Evolutionary conservation across 2,888 invertebrate species (phyloP).

Genomic region (Argyresthia goedartella): DNA sequence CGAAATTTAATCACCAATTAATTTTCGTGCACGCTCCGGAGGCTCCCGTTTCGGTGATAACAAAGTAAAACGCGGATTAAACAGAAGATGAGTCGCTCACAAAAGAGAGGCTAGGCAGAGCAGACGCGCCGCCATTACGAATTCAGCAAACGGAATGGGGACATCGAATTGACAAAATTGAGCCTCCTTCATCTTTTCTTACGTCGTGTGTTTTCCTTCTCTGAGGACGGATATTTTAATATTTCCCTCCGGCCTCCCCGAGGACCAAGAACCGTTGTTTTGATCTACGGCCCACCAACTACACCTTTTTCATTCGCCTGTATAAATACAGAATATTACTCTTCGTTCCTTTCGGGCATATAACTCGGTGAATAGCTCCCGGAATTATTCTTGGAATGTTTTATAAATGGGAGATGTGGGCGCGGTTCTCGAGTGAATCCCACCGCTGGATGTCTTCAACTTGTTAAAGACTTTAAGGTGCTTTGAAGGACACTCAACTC

Average conservation of each 20-base stretch:
- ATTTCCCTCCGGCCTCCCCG: constrained; percentile 30
- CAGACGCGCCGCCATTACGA: constrained; percentile 46
- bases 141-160: constrained; percentile 64
- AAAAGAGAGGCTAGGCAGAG: constrained; percentile 22
- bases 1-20: constrained; percentile 26
- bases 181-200: constrained; percentile 58
- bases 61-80: constrained; percentile 42
- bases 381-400: constrained; percentile 39
- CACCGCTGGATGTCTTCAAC: background rate
- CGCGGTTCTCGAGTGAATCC: constrained; percentile 13
- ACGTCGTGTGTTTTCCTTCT: constrained; percentile 47
- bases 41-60: background rate
- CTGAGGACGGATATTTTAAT: constrained; percentile 55
- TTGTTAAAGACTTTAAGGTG: background rate
- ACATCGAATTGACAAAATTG: constrained; percentile 66
- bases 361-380: constrained; percentile 44
- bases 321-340: constrained; percentile 37
- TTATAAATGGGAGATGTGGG: constrained; percentile 38
- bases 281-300: constrained; percentile 49
- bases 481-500: background rate
- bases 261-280: constrained; percentile 46
- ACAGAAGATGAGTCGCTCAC: constrained; percentile 52
- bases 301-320: constrained; percentile 35
- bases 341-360: constrained; percentile 32
- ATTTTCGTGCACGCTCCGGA: constrained; percentile 31